A percentile compares a stretch with the other conserved stretches of the same genome.
phyloP scores from a whole-genome alignment of 2,797 vertebrate species.

The Danio tinwini region DNA sequence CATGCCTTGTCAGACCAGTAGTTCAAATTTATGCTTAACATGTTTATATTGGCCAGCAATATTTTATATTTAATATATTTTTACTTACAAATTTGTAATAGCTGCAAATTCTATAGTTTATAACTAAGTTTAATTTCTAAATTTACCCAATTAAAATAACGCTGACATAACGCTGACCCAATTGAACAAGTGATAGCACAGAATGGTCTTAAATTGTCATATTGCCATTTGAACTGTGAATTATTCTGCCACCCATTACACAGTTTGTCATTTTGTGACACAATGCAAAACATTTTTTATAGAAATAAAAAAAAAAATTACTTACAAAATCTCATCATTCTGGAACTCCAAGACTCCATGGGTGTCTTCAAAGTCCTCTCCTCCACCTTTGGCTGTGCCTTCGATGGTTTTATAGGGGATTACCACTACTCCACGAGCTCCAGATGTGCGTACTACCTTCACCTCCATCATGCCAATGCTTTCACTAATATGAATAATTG shows the following conservation, averaged over 20 bases:
- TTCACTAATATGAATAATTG: conserved; percentile 86
- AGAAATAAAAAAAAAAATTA: conserved; percentile 52
- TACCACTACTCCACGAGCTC: conserved; percentile 90
- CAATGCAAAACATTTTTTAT: background rate
- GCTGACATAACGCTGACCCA: background rate
- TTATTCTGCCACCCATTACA: background rate
- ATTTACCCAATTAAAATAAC: background rate
- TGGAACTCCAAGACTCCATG: conserved; percentile 93
- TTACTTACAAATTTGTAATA: background rate
- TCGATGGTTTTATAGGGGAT: conserved; percentile 91
- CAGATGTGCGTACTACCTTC: conserved; percentile 89
- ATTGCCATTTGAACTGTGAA: background rate
- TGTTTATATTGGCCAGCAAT: background rate
- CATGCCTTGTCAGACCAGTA: background rate
- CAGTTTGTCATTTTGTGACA: background rate
- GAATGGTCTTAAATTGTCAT: too few species aligned
- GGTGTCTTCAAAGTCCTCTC: conserved; percentile 95
- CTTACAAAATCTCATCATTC: conserved; percentile 96
- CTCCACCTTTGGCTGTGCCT: conserved; percentile 92
- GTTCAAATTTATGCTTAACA: background rate
- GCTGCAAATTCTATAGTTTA: background rate
- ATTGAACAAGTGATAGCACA: background rate
- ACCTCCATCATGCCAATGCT: conserved; percentile 93
- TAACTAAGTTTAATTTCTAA: background rate
- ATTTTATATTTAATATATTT: background rate